phyloP scores from a whole-genome alignment of 2,797 vertebrate species.

The Macropus fuliginosus region DNA sequence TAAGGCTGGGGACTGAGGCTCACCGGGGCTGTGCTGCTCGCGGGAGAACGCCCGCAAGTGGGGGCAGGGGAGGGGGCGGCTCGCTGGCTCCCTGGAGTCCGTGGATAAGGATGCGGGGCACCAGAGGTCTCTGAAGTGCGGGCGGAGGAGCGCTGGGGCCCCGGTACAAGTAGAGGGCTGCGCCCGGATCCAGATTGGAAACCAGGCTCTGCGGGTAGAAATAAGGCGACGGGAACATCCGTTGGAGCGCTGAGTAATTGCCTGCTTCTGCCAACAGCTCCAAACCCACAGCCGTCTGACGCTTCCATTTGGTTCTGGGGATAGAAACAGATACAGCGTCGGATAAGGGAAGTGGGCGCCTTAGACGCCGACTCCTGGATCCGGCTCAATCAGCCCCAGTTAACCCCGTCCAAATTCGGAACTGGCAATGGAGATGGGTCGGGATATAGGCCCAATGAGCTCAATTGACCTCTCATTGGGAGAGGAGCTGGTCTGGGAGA shows the following conservation, averaged over 20 bases:
- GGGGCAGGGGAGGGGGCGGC: conserved; percentile 91
- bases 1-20: conserved; percentile 76
- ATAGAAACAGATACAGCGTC: background rate
- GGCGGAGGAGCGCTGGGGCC: conserved; percentile 95
- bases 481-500: background rate
- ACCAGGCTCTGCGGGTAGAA: conserved; percentile 98
- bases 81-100: conserved; percentile 94
- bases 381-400: background rate
- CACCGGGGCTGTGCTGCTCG: conserved; percentile 94
- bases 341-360: background rate
- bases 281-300: conserved; percentile 97
- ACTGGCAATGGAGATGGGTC: background rate
- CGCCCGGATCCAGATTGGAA: conserved; percentile 95
- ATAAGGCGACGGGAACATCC: conserved; percentile 99
- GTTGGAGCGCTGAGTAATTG: conserved; percentile 97
- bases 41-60: conserved; percentile 92
- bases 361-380: background rate
- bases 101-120: conserved; percentile 96
- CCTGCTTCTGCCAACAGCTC: conserved; percentile 97
- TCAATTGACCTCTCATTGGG: background rate
- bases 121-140: conserved; percentile 93
- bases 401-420: background rate
- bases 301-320: conserved; percentile 97
- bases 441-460: background rate
- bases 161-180: conserved; percentile 95